phyloP scores from a whole-genome alignment of 2,797 vertebrate genomes.

The Siniperca scherzeri region DNA sequence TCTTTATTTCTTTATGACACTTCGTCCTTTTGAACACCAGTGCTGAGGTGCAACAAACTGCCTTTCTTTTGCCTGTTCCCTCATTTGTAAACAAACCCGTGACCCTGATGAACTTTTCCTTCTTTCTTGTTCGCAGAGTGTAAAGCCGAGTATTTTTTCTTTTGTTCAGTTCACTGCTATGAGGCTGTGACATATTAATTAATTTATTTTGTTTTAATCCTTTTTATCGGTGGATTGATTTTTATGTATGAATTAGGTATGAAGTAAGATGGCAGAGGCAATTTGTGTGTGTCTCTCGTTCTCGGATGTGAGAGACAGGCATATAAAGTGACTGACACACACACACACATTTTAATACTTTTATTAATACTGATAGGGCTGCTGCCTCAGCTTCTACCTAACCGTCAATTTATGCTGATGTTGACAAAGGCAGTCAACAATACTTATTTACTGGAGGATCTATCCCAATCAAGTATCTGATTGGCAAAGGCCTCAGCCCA shows the following conservation, averaged over 20 bases:
- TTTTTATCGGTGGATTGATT: constrained; percentile 36
- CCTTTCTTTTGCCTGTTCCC: constrained; percentile 53
- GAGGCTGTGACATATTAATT: constrained; percentile 40
- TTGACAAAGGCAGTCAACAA: constrained; percentile 32
- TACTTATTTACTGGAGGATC: constrained; percentile 32
- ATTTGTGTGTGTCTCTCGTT: too few relatives aligned
- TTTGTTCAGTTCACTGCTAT: constrained; percentile 28
- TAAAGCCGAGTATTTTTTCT: neutral
- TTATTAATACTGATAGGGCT: neutral
- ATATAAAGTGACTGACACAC: neutral
- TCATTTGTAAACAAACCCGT: constrained; percentile 58
- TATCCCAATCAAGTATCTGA: constrained; percentile 37
- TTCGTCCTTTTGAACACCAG: constrained; percentile 16
- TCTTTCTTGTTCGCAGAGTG: constrained; percentile 21
- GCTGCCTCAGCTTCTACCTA: neutral
- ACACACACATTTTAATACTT: neutral
- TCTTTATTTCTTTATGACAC: constrained; percentile 33
- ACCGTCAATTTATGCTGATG: constrained; percentile 7
- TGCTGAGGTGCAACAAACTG: constrained; percentile 11
- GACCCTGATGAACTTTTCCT: constrained; percentile 36
- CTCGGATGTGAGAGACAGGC: too few relatives aligned
- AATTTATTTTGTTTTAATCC: constrained; percentile 33
- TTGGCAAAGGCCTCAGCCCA: constrained; percentile 2
- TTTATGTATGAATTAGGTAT: constrained; percentile 17
- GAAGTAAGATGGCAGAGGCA: too few relatives aligned